Evolutionary conservation across 2,113 vertebrate genomes (phyloP).

Genomic region (Lepus americanus): DNA sequence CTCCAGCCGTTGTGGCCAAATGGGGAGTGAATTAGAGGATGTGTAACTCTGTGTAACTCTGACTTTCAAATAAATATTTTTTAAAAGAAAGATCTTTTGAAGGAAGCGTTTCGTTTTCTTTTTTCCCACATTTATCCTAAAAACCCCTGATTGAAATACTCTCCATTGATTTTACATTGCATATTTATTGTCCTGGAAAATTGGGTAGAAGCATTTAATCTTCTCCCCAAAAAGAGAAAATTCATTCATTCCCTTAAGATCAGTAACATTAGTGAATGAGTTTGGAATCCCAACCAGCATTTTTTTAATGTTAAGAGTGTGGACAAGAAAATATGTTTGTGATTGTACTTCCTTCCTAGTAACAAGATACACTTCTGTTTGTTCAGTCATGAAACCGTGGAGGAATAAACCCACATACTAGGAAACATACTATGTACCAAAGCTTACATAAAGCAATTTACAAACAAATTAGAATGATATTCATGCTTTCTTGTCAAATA

Average conservation of each 20-base stretch:
- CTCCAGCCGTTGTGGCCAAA: too few species aligned
- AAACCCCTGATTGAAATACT: background rate
- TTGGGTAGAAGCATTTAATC: background rate
- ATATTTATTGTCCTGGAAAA: background rate
- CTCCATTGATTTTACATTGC: background rate
- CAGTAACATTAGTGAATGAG: background rate
- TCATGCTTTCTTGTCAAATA: slow-evolving; percentile 6
- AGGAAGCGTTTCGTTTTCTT: background rate
- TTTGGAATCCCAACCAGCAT: background rate
- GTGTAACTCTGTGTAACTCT: too few species aligned
- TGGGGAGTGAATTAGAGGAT: too few species aligned
- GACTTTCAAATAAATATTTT: too few species aligned
- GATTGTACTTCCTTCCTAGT: background rate
- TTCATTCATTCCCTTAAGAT: background rate
- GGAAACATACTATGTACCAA: background rate
- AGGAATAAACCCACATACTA: background rate
- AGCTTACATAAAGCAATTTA: background rate
- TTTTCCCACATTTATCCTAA: background rate
- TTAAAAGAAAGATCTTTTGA: too few species aligned
- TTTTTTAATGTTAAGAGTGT: background rate
- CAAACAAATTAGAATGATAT: background rate
- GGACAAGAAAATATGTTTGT: background rate
- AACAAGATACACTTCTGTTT: background rate
- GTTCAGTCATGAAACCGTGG: background rate
- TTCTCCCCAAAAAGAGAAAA: background rate